Percentiles rank a stretch among this genome's conserved stretches.
phyloP scores from a whole-genome alignment of 2,888 invertebrate genomes.

The Stictocephala bisonia region DNA sequence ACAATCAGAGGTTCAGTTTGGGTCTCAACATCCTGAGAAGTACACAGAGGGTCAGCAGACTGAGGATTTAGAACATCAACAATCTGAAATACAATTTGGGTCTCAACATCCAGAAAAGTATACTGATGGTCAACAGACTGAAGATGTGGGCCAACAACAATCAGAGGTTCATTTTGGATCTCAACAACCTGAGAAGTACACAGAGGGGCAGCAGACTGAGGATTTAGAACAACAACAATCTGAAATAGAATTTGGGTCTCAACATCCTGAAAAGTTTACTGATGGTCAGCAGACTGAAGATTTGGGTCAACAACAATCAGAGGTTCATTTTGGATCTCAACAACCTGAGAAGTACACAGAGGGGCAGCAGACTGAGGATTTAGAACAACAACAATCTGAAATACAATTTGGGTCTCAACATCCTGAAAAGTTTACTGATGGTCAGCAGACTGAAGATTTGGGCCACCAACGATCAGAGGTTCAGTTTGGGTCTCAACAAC shows the following conservation, averaged over 20 bases:
- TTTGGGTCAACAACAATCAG: slow-evolving; percentile 41
- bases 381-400: too few relatives aligned
- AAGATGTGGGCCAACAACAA: slow-evolving; percentile 58
- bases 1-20: slow-evolving; percentile 49
- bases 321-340: slow-evolving; percentile 12
- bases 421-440: not conserved
- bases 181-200: slow-evolving; percentile 17
- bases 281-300: slow-evolving; percentile 46
- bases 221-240: slow-evolving; percentile 58
- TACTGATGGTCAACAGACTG: not conserved
- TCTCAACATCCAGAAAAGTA: slow-evolving; percentile 16
- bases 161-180: slow-evolving; percentile 49
- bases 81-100: slow-evolving; percentile 36
- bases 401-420: not conserved
- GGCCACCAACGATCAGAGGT: slow-evolving; percentile 2
- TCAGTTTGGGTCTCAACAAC: slow-evolving; percentile 1
- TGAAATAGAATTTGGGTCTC: slow-evolving; percentile 47
- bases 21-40: slow-evolving; percentile 51
- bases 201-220: slow-evolving; percentile 8
- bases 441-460: slow-evolving; percentile 10
- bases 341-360: too few relatives aligned
- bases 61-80: slow-evolving; percentile 46
- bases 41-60: not conserved
- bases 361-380: too few relatives aligned
- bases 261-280: slow-evolving; percentile 14